Base-by-base conservation (phyloP, 2,797 vertebrate genomes). In the Typhlichthys subterraneus region DNA sequence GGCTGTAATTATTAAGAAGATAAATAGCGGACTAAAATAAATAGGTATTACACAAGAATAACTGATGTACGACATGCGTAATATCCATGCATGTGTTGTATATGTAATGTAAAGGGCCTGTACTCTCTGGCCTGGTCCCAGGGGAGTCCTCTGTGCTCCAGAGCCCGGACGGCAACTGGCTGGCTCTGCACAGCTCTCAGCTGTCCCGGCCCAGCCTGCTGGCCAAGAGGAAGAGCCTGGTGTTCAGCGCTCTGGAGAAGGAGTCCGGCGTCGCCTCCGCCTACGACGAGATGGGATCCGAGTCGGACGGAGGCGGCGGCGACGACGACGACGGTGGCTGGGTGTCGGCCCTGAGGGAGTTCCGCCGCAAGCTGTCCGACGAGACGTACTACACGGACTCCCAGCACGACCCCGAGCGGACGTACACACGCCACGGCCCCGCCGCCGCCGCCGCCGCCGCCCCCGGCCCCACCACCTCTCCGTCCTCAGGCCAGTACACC, bases 121-220 rank as follows among this genome's bases (percentile, higher is more conserved):
- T 12, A 15, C 52, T 19, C 3, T 68, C 15, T n/a, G 48, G 14
- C 57, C 70, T 1, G 33, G 23, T 59, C 75, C 72, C 49, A 98
- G 97, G 81, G 76, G 89, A 90, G 0, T 93, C 93, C 54, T 91
- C 94, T 0, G 90, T 96, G 61, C 87, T 99, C 11, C 95, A 97
- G 75, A 98, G 97, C 72, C 93, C 94, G 0, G 97, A 98, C 31
- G 97, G 97, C 12, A 99, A 99, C 85, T 99, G 98, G 97, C 92
- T 97, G 2, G 94, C 96, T 33, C 76, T 97, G 80, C 94, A 96
- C 79, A 96, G 93, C 6, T 90, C 93, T 0, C 19, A 91, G 14
- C 82, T 90, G 69, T 91, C 94, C 49, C 94, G 91, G 2, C 91
- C 94, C 63, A 93, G 94, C 67, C 92, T 97, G 82, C 93, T 98